Evolutionary conservation across 2,888 invertebrate genomes (phyloP).

Genomic region (Oligia latruncula): DNA sequence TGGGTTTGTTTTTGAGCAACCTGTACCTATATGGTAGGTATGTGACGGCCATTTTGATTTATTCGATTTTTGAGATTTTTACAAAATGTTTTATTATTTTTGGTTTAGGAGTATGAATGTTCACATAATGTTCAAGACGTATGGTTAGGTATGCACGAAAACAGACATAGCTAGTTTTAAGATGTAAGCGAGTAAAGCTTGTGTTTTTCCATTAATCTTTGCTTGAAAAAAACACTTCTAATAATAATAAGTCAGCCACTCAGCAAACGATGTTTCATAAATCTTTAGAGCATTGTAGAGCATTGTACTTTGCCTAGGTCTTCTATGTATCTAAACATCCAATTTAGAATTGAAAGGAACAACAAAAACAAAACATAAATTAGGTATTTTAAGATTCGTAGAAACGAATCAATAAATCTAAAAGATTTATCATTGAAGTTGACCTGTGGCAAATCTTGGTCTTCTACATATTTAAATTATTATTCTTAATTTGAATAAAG

Average conservation of each 20-base stretch:
- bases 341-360: slow-evolving; percentile 18
- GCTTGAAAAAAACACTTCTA: neutral
- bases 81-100: slow-evolving; percentile 29
- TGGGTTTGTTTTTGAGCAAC: slow-evolving; percentile 71
- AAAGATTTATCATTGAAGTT: slow-evolving; percentile 44
- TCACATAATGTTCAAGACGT: slow-evolving; percentile 4
- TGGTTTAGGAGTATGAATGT: neutral
- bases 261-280: neutral
- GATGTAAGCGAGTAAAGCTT: neutral
- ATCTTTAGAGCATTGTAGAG: neutral
- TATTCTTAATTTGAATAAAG: slow-evolving; percentile 35
- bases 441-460: slow-evolving; percentile 38
- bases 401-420: slow-evolving; percentile 50
- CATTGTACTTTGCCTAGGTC: neutral
- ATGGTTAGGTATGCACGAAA: neutral
- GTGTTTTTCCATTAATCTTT: neutral
- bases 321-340: slow-evolving; percentile 3
- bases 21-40: slow-evolving; percentile 54
- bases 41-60: slow-evolving; percentile 50
- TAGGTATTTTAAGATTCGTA: slow-evolving; percentile 17
- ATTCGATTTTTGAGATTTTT: slow-evolving; percentile 49
- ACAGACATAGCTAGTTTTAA: slow-evolving; percentile 4
- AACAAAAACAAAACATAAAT: slow-evolving; percentile 23
- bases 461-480: slow-evolving; percentile 27
- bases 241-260: neutral